These are phyloP conservation scores for Aradophagus sp. DNA, from an alignment of 1,140 invertebrate species.

Conservation along the genomic window DNA sequence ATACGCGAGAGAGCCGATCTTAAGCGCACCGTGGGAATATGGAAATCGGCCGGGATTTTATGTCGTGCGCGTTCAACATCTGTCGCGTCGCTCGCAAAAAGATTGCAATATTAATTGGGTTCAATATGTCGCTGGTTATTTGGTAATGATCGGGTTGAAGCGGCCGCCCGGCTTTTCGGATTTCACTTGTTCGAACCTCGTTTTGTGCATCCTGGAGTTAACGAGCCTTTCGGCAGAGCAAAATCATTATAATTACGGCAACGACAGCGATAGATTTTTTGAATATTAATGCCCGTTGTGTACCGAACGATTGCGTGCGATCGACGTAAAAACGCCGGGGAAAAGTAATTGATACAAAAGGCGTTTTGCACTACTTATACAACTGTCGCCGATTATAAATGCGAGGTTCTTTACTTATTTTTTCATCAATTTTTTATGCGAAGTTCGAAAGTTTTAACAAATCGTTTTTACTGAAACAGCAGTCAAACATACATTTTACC, in stretches of 20 bases:
- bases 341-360: too few relatives aligned
- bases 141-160: constrained; percentile 42
- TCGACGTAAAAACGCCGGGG: too few relatives aligned
- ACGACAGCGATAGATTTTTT: neutral
- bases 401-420: too few relatives aligned
- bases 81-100: constrained; percentile 32
- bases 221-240: constrained; percentile 18
- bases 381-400: too few relatives aligned
- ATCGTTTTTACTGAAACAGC: too few relatives aligned
- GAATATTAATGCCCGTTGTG: neutral
- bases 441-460: too few relatives aligned
- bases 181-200: constrained; percentile 33
- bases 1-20: constrained; percentile 40
- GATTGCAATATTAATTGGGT: constrained; percentile 49
- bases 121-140: constrained; percentile 50
- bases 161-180: constrained; percentile 34
- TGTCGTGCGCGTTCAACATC: constrained; percentile 32
- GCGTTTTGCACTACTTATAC: too few relatives aligned
- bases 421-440: too few relatives aligned
- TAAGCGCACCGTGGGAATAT: constrained; percentile 48
- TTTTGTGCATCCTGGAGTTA: constrained; percentile 24
- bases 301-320: too few relatives aligned
- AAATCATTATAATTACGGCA: neutral
- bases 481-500: too few relatives aligned
- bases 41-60: constrained; percentile 36